Evolutionary conservation across 2,888 invertebrate species (phyloP), one percentile per base, ranked within the genome.

Genomic region (Brachynemurus nebulosus): DNA sequence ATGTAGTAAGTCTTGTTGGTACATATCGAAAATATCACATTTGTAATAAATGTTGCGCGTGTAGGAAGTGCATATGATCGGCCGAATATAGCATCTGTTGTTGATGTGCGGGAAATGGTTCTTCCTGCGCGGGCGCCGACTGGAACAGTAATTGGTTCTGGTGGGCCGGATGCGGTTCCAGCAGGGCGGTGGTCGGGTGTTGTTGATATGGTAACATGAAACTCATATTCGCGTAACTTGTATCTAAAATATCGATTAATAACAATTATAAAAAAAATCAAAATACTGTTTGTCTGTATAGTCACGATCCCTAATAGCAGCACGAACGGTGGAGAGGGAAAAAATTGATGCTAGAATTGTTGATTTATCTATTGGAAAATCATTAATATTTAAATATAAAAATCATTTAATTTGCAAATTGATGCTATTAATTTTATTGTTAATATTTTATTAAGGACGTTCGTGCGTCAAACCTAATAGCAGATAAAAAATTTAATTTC

Each of bases 171-270:
- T 25, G 27, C 11, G 40, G 25, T 40, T 40, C 40, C 30, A 30
- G 14, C 30, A 36, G 19, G n/a, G n/a, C n/a, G 19, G n/a, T 11
- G 4, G 12, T 36, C n/a, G 12, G 17, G n/a, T 36, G 14, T 40
- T 40, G 40, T 17, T 40, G 27, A 14, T 12, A 40, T 40, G 40
- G 40, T 27, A 40, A 25, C 27, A 40, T 27, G 12, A 37, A 37
- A 11, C 17, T 12, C 37, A 37, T 37, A 20, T 37, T 37, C 9
- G 37, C 11, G 20, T 37, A 37, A 37, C 37, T 20, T 19, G 37
- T 19, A n/a, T 18, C 37, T 37, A 11, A 37, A 18, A 37, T 25
- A 9, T 8, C 8, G n/a, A 8, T 9, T 9, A 9, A 25, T 8
- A 9, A 25, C 8, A 25, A 25, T 9, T 25, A 9, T 25, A 25